Conservation (phyloP, 2,797 vertebrate genomes). For the Tenualosa ilisha region DNA sequence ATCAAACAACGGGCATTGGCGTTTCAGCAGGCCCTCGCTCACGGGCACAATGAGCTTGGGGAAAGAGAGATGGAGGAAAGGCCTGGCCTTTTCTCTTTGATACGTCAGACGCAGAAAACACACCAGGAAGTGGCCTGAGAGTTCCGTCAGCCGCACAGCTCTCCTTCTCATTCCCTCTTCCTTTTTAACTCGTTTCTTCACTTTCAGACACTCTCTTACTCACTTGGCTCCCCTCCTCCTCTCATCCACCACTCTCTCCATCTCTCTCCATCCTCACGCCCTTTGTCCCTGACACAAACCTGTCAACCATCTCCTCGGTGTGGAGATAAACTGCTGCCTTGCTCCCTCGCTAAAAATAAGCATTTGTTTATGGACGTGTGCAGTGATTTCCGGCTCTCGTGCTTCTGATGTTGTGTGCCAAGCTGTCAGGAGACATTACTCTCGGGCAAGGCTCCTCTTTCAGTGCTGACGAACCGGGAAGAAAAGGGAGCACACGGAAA, state of each 20-base stretch:
- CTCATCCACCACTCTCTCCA: neutral
- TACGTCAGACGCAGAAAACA: neutral
- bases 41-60: neutral
- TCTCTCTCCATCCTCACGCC: slow-evolving; percentile 31
- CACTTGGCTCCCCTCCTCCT: neutral
- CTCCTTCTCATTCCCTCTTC: neutral
- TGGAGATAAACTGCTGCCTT: slow-evolving; percentile 62
- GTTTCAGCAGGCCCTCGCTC: slow-evolving; percentile 23
- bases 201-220: neutral
- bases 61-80: neutral
- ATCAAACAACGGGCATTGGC: slow-evolving; percentile 47
- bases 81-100: neutral
- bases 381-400: slow-evolving; percentile 58
- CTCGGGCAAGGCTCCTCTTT: slow-evolving; percentile 55
- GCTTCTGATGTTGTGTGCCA: slow-evolving; percentile 55
- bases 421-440: slow-evolving; percentile 65
- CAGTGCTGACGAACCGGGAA: slow-evolving; percentile 46
- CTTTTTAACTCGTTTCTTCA: neutral
- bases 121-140: neutral
- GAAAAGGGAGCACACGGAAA: slow-evolving; percentile 37
- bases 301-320: slow-evolving; percentile 56
- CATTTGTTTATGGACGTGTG: slow-evolving; percentile 67
- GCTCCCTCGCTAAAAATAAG: slow-evolving; percentile 60
- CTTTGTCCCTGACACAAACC: slow-evolving; percentile 57
- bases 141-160: neutral